A percentile compares a stretch with the other conserved stretches of the same genome.
Evolutionary conservation across 2,113 vertebrate genomes (phyloP).

Genomic region (Desmodus rotundus): DNA sequence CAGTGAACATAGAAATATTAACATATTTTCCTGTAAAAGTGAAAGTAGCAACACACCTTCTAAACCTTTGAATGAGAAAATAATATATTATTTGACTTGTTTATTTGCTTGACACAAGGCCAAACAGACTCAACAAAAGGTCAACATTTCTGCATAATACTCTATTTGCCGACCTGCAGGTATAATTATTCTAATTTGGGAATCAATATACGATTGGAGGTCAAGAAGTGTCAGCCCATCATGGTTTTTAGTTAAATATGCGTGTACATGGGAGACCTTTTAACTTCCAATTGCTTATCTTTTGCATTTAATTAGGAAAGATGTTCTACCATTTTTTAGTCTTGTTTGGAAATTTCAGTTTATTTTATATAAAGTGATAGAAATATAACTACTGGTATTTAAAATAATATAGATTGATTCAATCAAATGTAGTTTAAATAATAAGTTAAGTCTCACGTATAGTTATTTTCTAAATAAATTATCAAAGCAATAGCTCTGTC

Average conservation of each 20-base stretch:
- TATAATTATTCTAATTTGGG: neutral
- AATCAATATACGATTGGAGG: neutral
- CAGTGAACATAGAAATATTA: neutral
- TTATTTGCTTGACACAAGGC: neutral
- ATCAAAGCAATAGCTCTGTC: neutral
- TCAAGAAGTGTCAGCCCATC: neutral
- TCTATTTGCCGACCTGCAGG: neutral
- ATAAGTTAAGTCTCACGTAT: neutral
- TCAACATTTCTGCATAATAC: neutral
- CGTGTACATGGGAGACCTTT: neutral
- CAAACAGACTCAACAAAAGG: neutral
- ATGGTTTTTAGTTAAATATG: neutral
- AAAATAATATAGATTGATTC: neutral
- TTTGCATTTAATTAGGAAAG: slow-evolving; percentile 21
- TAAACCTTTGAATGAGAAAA: neutral
- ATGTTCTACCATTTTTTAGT: neutral
- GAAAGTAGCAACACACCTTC: neutral
- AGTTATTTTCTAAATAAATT: neutral
- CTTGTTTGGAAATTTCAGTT: slow-evolving; percentile 3
- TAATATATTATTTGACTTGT: neutral
- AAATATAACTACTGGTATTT: neutral
- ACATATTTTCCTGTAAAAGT: neutral
- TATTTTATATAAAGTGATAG: neutral
- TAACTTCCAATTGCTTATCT: neutral
- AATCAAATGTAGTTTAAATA: slow-evolving; percentile 15